Conservation (phyloP, 30 jellyfish, hydroid and myxozoan genomes). For the Kudoa iwatai region DNA sequence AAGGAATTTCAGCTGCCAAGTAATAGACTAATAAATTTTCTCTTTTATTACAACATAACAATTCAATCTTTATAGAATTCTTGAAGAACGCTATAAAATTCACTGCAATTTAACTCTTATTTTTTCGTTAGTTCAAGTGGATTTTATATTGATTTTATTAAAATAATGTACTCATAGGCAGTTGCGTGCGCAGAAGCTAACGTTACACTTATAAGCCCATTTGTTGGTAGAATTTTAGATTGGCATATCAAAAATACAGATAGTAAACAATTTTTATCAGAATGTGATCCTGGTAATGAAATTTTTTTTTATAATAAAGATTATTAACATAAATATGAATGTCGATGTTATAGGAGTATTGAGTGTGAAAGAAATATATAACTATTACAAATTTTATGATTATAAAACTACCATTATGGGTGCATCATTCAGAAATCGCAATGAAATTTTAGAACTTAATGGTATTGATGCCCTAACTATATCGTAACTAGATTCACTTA, state of each 20-base stretch:
- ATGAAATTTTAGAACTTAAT: slow-evolving; percentile 29
- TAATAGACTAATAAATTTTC: slow-evolving; percentile 4
- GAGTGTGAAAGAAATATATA: slow-evolving; percentile 37
- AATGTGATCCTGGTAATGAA: slow-evolving; percentile 39
- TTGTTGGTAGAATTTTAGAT: slow-evolving; percentile 69
- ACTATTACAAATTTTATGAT: slow-evolving; percentile 36
- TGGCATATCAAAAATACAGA: slow-evolving; percentile 59
- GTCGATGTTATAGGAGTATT: slow-evolving; percentile 13
- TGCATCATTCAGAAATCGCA: slow-evolving; percentile 50
- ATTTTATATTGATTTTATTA: neutral
- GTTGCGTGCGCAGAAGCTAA: slow-evolving; percentile 94
- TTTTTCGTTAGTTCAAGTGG: slow-evolving; percentile 64
- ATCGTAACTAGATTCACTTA: too few relatives aligned
- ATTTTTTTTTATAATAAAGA: too few relatives aligned
- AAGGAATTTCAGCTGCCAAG: slow-evolving; percentile 95
- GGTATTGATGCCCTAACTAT: slow-evolving; percentile 70
- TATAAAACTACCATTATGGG: slow-evolving; percentile 76
- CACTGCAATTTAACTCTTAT: slow-evolving; percentile 45
- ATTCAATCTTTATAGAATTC: slow-evolving; percentile 37
- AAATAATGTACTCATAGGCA: too few relatives aligned
- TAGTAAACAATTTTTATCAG: slow-evolving; percentile 10
- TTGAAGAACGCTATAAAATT: slow-evolving; percentile 31
- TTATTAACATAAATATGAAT: neutral
- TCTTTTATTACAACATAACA: slow-evolving; percentile 13
- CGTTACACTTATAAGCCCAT: slow-evolving; percentile 46